A percentile compares a stretch with the other conserved stretches of the same genome.
phyloP scores from a whole-genome alignment of 2,797 vertebrate species.

The Gallinago solitaria region DNA sequence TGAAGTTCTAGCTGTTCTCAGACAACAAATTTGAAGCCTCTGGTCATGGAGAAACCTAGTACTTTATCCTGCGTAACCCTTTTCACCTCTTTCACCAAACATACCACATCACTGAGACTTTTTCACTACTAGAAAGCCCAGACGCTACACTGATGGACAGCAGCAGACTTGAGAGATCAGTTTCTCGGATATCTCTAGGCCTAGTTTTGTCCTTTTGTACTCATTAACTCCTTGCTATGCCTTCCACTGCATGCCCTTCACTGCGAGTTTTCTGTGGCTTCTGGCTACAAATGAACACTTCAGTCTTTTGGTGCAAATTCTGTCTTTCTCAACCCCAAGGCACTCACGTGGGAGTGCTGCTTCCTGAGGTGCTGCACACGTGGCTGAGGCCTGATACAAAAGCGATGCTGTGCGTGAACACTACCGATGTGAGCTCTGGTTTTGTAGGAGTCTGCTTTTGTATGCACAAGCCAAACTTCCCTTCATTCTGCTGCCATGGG shows the following conservation, averaged over 20 bases:
- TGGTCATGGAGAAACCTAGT: not conserved
- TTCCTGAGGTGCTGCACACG: fast-evolving
- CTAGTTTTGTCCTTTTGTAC: not conserved
- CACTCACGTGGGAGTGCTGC: not conserved
- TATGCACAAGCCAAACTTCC: not conserved
- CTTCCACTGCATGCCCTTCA: not conserved
- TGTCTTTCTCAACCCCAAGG: not conserved
- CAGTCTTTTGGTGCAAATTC: not conserved
- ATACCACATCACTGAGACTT: not conserved
- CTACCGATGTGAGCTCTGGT: not conserved
- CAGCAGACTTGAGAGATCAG: not conserved
- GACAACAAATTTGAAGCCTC: not conserved
- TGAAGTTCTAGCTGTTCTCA: not conserved
- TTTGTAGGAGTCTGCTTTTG: not conserved
- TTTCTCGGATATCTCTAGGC: not conserved
- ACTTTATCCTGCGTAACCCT: not conserved
- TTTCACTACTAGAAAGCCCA: not conserved
- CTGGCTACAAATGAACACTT: not conserved
- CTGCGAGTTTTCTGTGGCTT: not conserved
- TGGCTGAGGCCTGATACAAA: fast-evolving
- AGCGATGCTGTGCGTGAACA: not conserved
- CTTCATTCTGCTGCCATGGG: not conserved
- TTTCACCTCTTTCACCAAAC: not conserved
- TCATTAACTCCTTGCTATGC: not conserved
- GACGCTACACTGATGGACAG: not conserved